Evolutionary conservation across 2,888 invertebrate genomes (phyloP).

Genomic region (Ceramica pisi): DNA sequence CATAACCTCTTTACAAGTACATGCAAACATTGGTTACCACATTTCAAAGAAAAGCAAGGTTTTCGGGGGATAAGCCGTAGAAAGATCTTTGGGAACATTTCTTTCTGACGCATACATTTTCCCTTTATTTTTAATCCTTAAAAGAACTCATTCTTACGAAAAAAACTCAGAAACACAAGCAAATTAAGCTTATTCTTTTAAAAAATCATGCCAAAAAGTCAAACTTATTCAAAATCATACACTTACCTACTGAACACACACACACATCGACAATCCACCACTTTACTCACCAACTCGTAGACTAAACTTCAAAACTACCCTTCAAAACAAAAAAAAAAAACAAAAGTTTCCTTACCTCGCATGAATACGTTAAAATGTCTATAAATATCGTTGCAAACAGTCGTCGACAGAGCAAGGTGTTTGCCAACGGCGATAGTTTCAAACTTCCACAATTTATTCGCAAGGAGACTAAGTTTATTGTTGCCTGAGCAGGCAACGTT

Average conservation of each 20-base stretch:
- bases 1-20: conserved; percentile 27
- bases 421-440: conserved; percentile 58
- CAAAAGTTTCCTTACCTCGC: conserved; percentile 40
- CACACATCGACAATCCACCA: background rate
- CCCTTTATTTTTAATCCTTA: no score
- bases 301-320: conserved; percentile 34
- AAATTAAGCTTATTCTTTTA: background rate
- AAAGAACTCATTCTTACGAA: background rate
- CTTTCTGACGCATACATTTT: no score
- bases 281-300: conserved; percentile 2
- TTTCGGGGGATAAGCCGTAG: no score
- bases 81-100: no score
- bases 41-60: no score
- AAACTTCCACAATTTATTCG: conserved; percentile 64
- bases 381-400: conserved; percentile 57
- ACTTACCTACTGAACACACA: conserved; percentile 4
- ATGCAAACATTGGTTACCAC: background rate
- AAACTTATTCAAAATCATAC: background rate
- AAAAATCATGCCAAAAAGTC: conserved; percentile 8
- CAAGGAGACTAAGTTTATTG: conserved; percentile 43
- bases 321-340: conserved; percentile 39
- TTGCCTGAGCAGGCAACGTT: conserved; percentile 17
- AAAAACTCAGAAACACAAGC: background rate
- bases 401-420: conserved; percentile 63
- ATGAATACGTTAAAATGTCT: conserved; percentile 61